Evolutionary conservation across 2,113 vertebrate species (phyloP), one percentile per base, ranked within the genome.

Genomic region (Sterrhoptilus dennistouni): DNA sequence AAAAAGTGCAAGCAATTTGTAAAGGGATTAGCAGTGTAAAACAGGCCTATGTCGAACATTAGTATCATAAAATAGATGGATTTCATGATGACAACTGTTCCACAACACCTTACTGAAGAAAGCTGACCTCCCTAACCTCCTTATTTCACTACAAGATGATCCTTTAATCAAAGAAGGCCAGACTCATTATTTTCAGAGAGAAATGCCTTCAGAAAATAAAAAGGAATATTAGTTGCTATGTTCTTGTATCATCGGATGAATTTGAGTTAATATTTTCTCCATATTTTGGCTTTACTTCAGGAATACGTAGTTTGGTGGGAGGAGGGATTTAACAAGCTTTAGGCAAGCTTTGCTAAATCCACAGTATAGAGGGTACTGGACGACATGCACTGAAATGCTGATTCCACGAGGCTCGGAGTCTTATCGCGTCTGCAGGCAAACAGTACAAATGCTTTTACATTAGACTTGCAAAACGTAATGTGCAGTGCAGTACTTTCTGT

Each of bases 281-380:
- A 71, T 93, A 65, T 72, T 92, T 84, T 94, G 76, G 90, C 68
- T 90, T 92, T 78, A 65, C 68, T 87, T 96, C 83, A 96, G 93
- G 94, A 96, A 93, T 88, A 50, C 12, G 17, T 60, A 29, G 50
- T 81, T 96, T 90, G 66, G 72, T 72, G 90, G 72, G 66, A 87
- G 47, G 84, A 40, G 17, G 53, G 45, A 91, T 70, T 96, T 91
- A 75, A 83, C 54, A 91, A 95, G 91, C 84, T 95, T 92, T 95
- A 93, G 94, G 83, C 70, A 83, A 92, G 93, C 79, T 96, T 88
- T 95, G 68, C 90, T 96, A 94, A 96, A 96, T 96, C 75, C 90
- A 90, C 81, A 70, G 54, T 49, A 80, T 56, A 40, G 33, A 50
- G 68, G 69, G 42, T 90, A 36, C 92, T 74, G 92, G 95, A 90